Percentiles rank a stretch among this genome's conserved stretches.
Evolutionary conservation across 2,888 invertebrate genomes (phyloP).

Genomic region (Tortricodes alternella): DNA sequence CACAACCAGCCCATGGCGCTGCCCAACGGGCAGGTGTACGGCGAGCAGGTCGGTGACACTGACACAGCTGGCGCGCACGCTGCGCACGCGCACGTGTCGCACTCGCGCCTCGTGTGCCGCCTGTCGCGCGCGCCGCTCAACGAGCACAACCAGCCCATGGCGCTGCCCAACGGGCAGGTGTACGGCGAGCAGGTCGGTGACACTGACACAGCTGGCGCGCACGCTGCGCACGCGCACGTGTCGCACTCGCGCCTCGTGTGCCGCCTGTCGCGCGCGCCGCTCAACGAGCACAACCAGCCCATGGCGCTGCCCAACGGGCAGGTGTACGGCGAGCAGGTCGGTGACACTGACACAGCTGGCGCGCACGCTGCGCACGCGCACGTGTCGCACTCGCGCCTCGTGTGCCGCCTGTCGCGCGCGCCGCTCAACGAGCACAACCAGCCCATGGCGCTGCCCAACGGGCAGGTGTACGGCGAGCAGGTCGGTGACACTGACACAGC

Average conservation of each 20-base stretch:
- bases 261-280: slow-evolving; percentile 92
- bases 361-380: slow-evolving; percentile 93
- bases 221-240: slow-evolving; percentile 96
- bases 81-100: slow-evolving; percentile 98
- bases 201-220: slow-evolving; percentile 92
- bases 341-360: slow-evolving; percentile 94
- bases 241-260: slow-evolving; percentile 98
- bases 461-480: slow-evolving; percentile 97
- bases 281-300: slow-evolving; percentile 99
- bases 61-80: slow-evolving; percentile 90
- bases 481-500: slow-evolving; percentile 92
- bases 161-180: slow-evolving; percentile 99
- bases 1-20: slow-evolving; percentile 99
- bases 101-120: slow-evolving; percentile 96
- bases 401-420: slow-evolving; percentile 94
- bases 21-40: slow-evolving; percentile 98
- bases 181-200: slow-evolving; percentile 95
- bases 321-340: slow-evolving; percentile 96
- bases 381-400: slow-evolving; percentile 96
- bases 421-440: slow-evolving; percentile 98
- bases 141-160: slow-evolving; percentile 99
- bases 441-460: slow-evolving; percentile 99
- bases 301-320: slow-evolving; percentile 99
- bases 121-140: slow-evolving; percentile 95
- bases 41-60: slow-evolving; percentile 96